phyloP scores from a whole-genome alignment of 2,113 vertebrate genomes.

The Martes martes region DNA sequence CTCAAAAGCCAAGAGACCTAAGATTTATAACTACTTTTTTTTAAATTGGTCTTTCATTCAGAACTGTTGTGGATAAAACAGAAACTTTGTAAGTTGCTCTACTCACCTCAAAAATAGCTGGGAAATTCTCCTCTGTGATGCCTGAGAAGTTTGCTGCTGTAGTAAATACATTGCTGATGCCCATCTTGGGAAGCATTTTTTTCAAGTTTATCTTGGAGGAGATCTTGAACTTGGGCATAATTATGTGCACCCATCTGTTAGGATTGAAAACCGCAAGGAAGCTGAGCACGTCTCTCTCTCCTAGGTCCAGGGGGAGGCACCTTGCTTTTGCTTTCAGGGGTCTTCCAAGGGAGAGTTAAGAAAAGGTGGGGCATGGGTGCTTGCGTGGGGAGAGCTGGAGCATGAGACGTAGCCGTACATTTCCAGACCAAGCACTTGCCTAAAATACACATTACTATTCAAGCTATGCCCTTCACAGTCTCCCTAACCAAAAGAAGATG shows the following conservation, averaged over 20 bases:
- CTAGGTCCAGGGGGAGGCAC: too few species aligned
- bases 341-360: background rate
- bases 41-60: background rate
- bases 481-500: background rate
- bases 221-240: constrained; percentile 15
- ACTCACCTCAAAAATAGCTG: background rate
- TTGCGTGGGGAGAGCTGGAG: background rate
- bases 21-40: background rate
- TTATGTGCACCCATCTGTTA: background rate
- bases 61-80: background rate
- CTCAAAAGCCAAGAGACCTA: background rate
- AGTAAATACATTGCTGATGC: background rate
- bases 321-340: background rate
- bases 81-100: background rate
- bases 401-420: background rate
- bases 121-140: background rate
- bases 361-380: background rate
- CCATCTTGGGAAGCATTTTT: background rate
- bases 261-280: background rate
- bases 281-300: background rate
- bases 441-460: background rate
- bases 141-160: background rate
- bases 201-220: background rate
- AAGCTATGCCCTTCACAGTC: background rate
- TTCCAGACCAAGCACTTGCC: background rate